These are phyloP conservation scores for Myotis findleyi DNA, from an alignment of 2,797 vertebrate genomes.

Conservation along the genomic window DNA sequence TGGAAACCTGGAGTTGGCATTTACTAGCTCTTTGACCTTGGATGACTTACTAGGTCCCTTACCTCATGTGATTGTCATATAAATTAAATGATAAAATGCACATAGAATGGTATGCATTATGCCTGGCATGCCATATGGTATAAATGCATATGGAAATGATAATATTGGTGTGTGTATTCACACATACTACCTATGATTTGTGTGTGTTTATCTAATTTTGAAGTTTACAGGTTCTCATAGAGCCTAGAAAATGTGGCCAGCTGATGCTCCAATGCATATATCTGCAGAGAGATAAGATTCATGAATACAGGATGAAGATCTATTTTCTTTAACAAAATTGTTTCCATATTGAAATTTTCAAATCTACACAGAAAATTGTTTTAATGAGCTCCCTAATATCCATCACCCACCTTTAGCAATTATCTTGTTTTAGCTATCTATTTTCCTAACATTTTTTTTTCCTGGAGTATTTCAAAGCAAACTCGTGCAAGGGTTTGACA, in stretches of 20 bases:
- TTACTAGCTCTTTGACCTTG: not conserved
- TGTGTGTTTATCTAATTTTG: not conserved
- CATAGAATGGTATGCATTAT: not conserved
- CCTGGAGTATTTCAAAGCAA: not conserved
- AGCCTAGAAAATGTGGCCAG: not conserved
- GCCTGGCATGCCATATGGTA: not conserved
- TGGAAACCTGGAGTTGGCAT: not conserved
- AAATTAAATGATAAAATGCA: not conserved
- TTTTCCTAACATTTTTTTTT: not conserved
- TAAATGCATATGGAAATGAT: not conserved
- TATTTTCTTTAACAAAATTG: not conserved
- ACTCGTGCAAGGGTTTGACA: not conserved
- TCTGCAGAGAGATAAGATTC: constrained; percentile 11
- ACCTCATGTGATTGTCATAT: not conserved
- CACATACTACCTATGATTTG: not conserved
- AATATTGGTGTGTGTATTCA: not conserved
- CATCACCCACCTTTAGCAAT: not conserved
- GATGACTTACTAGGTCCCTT: not conserved
- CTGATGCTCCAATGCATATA: not conserved
- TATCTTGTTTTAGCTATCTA: not conserved
- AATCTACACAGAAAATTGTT: not conserved
- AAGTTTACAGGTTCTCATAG: not conserved
- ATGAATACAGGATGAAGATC: not conserved
- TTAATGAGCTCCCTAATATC: not conserved
- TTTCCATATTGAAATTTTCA: constrained; percentile 3